These are phyloP conservation scores for Pollenia angustigena DNA, from an alignment of 2,888 invertebrate species.

Conservation along the genomic window DNA sequence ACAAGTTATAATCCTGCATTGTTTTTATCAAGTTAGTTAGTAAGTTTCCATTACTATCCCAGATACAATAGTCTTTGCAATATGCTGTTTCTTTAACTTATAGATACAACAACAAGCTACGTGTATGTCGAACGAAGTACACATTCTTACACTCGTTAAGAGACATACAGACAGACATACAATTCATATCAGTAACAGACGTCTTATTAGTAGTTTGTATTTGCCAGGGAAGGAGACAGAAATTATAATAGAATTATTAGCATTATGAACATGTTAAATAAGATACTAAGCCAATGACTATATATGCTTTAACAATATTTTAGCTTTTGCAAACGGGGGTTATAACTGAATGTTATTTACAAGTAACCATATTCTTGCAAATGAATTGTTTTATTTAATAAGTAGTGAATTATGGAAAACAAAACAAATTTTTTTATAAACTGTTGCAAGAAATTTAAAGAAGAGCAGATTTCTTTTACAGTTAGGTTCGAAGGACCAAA, in stretches of 20 bases:
- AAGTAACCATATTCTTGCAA: background rate
- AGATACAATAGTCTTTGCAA: conserved; percentile 15
- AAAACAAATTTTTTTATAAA: background rate
- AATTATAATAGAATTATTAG: conserved; percentile 63
- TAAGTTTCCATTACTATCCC: conserved; percentile 35
- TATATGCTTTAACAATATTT: background rate
- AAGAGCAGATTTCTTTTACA: too few relatives aligned
- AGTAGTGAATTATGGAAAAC: background rate
- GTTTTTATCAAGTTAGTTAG: conserved; percentile 33
- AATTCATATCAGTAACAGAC: conserved; percentile 49
- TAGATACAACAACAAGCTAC: background rate
- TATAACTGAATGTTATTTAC: background rate
- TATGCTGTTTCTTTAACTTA: conserved; percentile 2
- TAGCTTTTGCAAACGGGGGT: conserved; percentile 3
- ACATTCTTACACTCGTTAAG: background rate
- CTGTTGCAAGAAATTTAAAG: background rate
- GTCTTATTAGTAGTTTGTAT: conserved; percentile 2
- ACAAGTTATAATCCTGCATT: conserved; percentile 20
- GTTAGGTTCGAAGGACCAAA: too few relatives aligned
- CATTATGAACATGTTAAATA: conserved; percentile 49
- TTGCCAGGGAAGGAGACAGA: background rate
- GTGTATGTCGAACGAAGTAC: background rate
- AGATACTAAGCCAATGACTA: conserved; percentile 1
- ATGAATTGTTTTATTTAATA: background rate
- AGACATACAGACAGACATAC: conserved; percentile 8